Conservation (phyloP, 2,888 invertebrate species). For the Atrina japonica region DNA sequence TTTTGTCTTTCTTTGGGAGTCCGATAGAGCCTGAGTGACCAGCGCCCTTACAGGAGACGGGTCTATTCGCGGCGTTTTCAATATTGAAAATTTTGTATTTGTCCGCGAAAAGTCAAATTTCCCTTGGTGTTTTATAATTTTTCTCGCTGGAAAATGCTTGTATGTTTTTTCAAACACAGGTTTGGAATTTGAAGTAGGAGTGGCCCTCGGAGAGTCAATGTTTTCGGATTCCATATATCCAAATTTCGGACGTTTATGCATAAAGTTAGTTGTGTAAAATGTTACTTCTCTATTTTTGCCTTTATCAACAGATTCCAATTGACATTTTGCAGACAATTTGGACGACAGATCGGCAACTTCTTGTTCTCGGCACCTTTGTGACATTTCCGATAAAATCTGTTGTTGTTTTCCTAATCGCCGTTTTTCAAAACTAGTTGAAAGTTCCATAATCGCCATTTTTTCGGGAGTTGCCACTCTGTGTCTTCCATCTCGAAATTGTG, state of each 20-base stretch:
- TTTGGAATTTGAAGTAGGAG: constrained; percentile 15
- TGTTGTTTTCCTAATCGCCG: constrained; percentile 72
- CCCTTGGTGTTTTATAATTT: constrained; percentile 64
- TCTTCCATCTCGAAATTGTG: constrained; percentile 60
- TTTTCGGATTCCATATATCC: constrained; percentile 12
- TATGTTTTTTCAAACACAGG: constrained; percentile 52
- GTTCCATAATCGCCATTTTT: constrained; percentile 70
- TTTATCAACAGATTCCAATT: constrained; percentile 48
- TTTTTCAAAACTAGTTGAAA: constrained; percentile 69
- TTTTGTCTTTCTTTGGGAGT: constrained; percentile 35
- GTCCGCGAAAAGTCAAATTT: constrained; percentile 56
- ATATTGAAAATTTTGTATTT: constrained; percentile 22
- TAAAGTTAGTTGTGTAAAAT: constrained; percentile 58
- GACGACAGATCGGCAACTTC: constrained; percentile 69
- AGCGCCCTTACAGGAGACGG: constrained; percentile 23
- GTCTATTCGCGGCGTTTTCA: constrained; percentile 31
- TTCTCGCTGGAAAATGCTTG: constrained; percentile 67
- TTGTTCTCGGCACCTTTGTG: constrained; percentile 71
- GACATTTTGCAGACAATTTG: constrained; percentile 59
- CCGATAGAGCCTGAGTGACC: constrained; percentile 40
- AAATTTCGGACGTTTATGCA: constrained; percentile 38
- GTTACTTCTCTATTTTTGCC: constrained; percentile 47
- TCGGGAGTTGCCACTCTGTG: constrained; percentile 69
- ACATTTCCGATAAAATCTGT: constrained; percentile 70
- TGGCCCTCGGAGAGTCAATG: neutral